phyloP scores from a whole-genome alignment of 2,113 vertebrate genomes.

The Etheostoma spectabile region DNA sequence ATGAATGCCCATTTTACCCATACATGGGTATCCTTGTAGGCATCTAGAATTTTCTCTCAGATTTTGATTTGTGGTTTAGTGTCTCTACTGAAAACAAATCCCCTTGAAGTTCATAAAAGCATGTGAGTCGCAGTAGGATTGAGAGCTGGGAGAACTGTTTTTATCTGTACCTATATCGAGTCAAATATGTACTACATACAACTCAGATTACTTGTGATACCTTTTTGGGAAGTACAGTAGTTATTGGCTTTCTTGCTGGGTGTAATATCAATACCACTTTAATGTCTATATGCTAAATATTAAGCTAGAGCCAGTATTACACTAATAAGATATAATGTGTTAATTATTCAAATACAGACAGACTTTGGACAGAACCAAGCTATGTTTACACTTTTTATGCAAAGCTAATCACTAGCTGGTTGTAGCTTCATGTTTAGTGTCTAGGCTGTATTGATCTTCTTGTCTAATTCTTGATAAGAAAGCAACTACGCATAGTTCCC shows the following conservation, averaged over 20 bases:
- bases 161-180: background rate
- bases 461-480: background rate
- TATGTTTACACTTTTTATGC: background rate
- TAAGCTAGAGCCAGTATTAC: background rate
- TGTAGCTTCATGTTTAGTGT: background rate
- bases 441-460: background rate
- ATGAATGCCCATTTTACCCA: background rate
- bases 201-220: too few species aligned
- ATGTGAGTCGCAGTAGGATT: background rate
- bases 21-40: background rate
- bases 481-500: background rate
- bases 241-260: background rate
- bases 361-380: background rate
- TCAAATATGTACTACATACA: background rate
- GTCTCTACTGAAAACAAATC: conserved; percentile 9
- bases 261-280: background rate
- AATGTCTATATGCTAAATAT: background rate
- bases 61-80: conserved; percentile 13
- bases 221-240: too few species aligned
- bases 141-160: background rate
- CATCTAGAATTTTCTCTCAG: conserved; percentile 4
- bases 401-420: background rate
- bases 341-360: background rate
- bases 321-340: background rate
- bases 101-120: conserved; percentile 1